These are phyloP conservation scores for Coenonympha glycerion DNA, from an alignment of 2,888 invertebrate species.

Conservation along the genomic window DNA sequence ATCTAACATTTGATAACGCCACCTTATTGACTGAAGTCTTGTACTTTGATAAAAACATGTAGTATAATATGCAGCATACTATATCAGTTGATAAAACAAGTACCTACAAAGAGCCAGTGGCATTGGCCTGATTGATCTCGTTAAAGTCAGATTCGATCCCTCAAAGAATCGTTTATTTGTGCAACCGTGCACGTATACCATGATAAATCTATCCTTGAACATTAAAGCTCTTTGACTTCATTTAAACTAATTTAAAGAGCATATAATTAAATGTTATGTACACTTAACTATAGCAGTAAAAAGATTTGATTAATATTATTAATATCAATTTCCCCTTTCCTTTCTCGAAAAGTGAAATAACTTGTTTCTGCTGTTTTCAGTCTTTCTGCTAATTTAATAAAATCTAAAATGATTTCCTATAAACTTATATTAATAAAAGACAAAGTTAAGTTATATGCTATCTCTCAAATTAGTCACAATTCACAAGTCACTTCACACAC, in stretches of 20 bases:
- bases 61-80: background rate
- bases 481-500: too few relatives aligned
- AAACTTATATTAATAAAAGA: too few relatives aligned
- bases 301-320: too few relatives aligned
- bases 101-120: conserved; percentile 6
- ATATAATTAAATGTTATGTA: conserved; percentile 3
- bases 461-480: too few relatives aligned
- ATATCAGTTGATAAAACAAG: background rate
- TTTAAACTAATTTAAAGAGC: conserved; percentile 13
- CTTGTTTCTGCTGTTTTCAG: too few relatives aligned
- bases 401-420: too few relatives aligned
- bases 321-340: too few relatives aligned
- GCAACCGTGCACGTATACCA: conserved; percentile 10
- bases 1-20: too few relatives aligned
- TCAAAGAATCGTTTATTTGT: conserved; percentile 22
- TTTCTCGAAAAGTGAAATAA: too few relatives aligned
- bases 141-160: conserved; percentile 17
- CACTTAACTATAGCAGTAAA: too few relatives aligned
- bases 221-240: conserved; percentile 16
- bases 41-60: background rate
- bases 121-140: conserved; percentile 21
- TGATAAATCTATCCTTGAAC: conserved; percentile 18
- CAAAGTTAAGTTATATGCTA: too few relatives aligned
- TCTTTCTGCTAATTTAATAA: too few relatives aligned
- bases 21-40: background rate